phyloP scores from a whole-genome alignment of 2,888 invertebrate genomes.

The Calliopum simillimum region DNA sequence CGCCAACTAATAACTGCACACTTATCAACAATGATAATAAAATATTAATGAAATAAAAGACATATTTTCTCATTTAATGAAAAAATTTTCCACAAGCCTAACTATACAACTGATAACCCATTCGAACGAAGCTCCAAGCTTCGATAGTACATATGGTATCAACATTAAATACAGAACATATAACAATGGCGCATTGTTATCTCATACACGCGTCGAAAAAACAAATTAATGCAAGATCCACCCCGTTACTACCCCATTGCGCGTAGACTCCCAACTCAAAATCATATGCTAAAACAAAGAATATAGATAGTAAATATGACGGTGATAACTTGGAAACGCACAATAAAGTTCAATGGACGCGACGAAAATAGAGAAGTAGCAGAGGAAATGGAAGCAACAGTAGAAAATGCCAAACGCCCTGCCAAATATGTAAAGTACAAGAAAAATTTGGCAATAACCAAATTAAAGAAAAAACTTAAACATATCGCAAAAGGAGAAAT shows the following conservation, averaged over 20 bases:
- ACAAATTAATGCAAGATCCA: no score
- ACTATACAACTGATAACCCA: no score
- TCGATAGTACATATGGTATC: not conserved
- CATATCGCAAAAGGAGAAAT: not conserved
- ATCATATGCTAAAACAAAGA: no score
- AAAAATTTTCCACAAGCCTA: no score
- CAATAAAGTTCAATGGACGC: not conserved
- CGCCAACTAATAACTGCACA: no score
- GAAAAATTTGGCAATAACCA: conserved; percentile 9
- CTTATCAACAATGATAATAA: no score
- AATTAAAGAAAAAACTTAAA: conserved; percentile 20
- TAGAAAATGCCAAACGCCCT: not conserved
- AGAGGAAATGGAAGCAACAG: not conserved
- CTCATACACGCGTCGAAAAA: not conserved
- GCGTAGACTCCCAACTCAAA: no score
- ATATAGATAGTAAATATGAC: no score
- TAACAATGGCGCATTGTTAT: conserved; percentile 3
- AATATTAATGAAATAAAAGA: no score
- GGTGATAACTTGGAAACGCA: not conserved
- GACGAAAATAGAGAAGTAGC: not conserved
- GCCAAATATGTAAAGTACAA: not conserved
- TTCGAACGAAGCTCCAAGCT: not conserved
- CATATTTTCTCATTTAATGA: no score
- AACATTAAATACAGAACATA: not conserved
- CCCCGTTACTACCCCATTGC: no score